Conservation (phyloP, 2,888 invertebrate species). For the Anthrax anthrax region DNA sequence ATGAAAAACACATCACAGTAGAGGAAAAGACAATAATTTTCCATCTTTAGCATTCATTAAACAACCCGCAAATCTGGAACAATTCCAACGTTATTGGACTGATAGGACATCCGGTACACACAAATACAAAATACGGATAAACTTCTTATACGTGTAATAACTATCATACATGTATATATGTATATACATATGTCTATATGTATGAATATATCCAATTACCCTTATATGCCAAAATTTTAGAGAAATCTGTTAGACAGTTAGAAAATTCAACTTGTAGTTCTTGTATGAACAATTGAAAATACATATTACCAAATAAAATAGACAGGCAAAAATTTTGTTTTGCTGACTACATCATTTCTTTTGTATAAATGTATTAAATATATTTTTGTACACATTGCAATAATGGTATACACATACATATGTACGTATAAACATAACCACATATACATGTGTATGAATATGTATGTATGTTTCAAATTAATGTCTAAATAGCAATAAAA, state of each 20-base stretch:
- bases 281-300: not conserved
- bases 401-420: too few relatives aligned
- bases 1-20: not conserved
- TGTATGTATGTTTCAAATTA: too few relatives aligned
- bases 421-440: too few relatives aligned
- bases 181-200: too few relatives aligned
- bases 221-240: conserved; percentile 3
- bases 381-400: too few relatives aligned
- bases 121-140: too few relatives aligned
- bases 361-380: too few relatives aligned
- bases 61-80: conserved; percentile 10
- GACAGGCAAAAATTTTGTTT: not conserved
- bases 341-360: not conserved
- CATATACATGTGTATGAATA: too few relatives aligned
- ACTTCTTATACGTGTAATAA: too few relatives aligned
- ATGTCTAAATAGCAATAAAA: too few relatives aligned
- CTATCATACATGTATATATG: too few relatives aligned
- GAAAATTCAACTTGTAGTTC: not conserved
- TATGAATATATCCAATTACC: conserved; percentile 7
- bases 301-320: not conserved
- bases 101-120: conserved; percentile 7
- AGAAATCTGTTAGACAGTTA: not conserved
- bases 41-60: conserved; percentile 9
- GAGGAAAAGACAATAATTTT: not conserved
- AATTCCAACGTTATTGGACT: conserved; percentile 5